A percentile compares a stretch with the other conserved stretches of the same genome.
These are phyloP conservation scores for Chunga burmeisteri DNA, from an alignment of 2,113 vertebrate species.

Conservation along the genomic window DNA sequence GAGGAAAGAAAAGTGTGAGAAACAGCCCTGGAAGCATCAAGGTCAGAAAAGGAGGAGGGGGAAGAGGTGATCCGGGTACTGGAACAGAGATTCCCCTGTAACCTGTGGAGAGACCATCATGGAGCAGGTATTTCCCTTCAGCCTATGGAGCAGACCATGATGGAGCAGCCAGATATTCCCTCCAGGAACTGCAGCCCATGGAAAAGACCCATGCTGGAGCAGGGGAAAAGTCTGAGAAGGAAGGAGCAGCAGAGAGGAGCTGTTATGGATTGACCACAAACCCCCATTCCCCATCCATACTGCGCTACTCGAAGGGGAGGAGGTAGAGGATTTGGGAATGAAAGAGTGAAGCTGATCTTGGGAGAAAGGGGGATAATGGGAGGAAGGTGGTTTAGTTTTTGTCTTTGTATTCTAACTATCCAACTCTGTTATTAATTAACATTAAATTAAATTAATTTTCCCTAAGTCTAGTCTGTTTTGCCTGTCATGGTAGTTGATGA, in stretches of 20 bases:
- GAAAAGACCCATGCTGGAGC: neutral
- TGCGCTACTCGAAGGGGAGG: accelerated
- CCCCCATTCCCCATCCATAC: accelerated
- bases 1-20: neutral
- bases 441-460: neutral
- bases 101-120: neutral
- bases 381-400: neutral
- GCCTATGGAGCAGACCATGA: neutral
- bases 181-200: neutral
- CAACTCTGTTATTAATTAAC: neutral
- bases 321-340: neutral
- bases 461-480: neutral
- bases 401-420: neutral
- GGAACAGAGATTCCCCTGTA: neutral
- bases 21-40: neutral
- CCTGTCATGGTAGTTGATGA: neutral
- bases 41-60: neutral
- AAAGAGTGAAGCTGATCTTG: neutral
- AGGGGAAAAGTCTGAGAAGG: neutral
- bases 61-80: neutral
- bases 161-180: neutral
- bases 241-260: neutral
- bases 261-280: neutral
- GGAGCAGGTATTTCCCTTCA: neutral
- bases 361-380: neutral